Percentiles rank a stretch among this genome's conserved stretches.
Evolutionary conservation across 1,140 invertebrate genomes (phyloP).

Genomic region (Colletes latitarsis): DNA sequence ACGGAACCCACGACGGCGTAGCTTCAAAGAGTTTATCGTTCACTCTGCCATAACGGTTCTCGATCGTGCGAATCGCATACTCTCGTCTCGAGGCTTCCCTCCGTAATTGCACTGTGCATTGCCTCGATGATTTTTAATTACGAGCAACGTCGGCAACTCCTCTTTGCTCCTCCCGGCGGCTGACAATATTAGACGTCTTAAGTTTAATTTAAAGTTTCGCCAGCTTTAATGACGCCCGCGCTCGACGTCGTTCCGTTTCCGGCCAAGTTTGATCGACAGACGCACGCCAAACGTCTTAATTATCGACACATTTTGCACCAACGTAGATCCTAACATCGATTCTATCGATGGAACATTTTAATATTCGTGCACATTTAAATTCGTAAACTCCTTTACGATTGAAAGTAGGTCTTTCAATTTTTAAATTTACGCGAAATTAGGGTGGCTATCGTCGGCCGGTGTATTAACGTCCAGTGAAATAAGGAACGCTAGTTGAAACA

Average conservation of each 20-base stretch:
- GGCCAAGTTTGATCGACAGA: neutral
- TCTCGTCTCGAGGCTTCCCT: neutral
- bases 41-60: neutral
- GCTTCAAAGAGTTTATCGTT: neutral
- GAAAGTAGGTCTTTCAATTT: too few species aligned
- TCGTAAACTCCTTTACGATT: too few species aligned
- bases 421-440: too few species aligned
- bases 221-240: conserved; percentile 1
- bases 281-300: too few species aligned
- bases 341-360: too few species aligned
- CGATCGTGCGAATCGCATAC: neutral
- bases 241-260: neutral
- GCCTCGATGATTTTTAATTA: conserved; percentile 23
- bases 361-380: too few species aligned
- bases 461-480: too few species aligned
- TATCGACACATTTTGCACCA: too few species aligned
- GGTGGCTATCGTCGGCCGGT: too few species aligned
- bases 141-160: neutral
- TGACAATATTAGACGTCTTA: neutral
- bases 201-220: conserved; percentile 36
- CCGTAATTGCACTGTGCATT: too few species aligned
- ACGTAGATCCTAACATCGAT: too few species aligned
- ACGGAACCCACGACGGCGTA: neutral
- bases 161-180: neutral
- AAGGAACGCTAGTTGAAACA: too few species aligned